A percentile compares a stretch with the other conserved stretches of the same genome.
Conservation (phyloP, 1,140 invertebrate genomes). For the Gryon sp. region DNA sequence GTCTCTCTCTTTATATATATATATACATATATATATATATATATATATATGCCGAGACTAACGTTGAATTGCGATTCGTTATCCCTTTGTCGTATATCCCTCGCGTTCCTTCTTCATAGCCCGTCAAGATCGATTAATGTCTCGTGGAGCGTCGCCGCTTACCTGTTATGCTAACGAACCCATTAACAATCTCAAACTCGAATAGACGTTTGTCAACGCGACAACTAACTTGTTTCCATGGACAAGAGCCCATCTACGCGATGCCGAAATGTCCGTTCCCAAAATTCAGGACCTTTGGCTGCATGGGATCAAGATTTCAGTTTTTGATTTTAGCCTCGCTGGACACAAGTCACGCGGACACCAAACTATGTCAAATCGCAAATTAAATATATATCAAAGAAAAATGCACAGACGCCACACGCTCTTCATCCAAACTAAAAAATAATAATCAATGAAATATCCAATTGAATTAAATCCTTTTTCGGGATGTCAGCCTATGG, state of each 20-base stretch:
- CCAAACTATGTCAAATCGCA: constrained; percentile 4
- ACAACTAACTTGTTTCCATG: constrained; percentile 59
- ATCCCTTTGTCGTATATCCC: constrained; percentile 51
- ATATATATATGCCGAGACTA: too few species aligned
- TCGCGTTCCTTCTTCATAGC: constrained; percentile 62
- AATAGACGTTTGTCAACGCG: constrained; percentile 65
- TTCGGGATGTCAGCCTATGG: too few species aligned
- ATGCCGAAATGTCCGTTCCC: background rate
- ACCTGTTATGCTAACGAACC: constrained; percentile 67
- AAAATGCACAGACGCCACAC: too few species aligned
- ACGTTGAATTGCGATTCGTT: constrained; percentile 48
- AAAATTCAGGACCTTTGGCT: background rate
- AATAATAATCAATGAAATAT: too few species aligned
- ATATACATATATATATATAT: too few species aligned
- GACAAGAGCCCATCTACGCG: constrained; percentile 26
- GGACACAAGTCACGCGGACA: constrained; percentile 2
- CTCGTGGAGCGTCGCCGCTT: constrained; percentile 62
- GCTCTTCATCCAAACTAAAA: too few species aligned
- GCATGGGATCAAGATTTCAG: constrained; percentile 35
- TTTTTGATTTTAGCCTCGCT: constrained; percentile 35
- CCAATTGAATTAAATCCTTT: too few species aligned
- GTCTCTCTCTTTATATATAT: constrained; percentile 34
- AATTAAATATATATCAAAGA: constrained; percentile 28
- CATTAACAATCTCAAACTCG: constrained; percentile 65
- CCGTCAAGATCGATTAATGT: constrained; percentile 67